These are phyloP conservation scores for Mesocentrotus franciscanus DNA, from an alignment of 53 echinoderm and acorn worm genomes.

Conservation along the genomic window DNA sequence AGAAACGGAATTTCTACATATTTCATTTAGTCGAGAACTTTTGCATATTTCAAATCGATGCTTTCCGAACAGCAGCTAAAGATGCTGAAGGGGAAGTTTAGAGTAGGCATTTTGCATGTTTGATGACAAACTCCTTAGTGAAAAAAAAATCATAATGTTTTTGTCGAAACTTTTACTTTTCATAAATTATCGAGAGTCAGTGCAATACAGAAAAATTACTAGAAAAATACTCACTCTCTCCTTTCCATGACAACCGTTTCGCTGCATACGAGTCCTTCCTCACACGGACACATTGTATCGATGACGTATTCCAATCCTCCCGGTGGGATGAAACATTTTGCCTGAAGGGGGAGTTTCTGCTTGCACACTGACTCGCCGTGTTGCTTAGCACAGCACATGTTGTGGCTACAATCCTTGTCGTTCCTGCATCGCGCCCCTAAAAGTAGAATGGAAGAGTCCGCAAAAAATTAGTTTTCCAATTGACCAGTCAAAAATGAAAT, in stretches of 20 bases:
- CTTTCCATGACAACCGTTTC: constrained; percentile 65
- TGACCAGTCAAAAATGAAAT: background rate
- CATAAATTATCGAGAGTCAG: too few species aligned
- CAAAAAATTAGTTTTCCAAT: background rate
- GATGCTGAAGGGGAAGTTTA: too few species aligned
- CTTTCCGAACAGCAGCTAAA: too few species aligned
- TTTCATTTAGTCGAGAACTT: too few species aligned
- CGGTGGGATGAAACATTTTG: constrained; percentile 93
- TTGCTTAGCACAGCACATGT: constrained; percentile 94
- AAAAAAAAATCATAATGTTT: too few species aligned
- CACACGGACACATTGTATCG: constrained; percentile 95
- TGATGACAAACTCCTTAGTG: too few species aligned
- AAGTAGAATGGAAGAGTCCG: constrained; percentile 47
- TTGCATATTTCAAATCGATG: too few species aligned
- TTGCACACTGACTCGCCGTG: constrained; percentile 99
- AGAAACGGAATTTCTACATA: background rate
- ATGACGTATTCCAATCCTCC: constrained; percentile 94
- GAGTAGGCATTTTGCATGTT: too few species aligned
- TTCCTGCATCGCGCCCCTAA: constrained; percentile 91
- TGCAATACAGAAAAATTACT: background rate
- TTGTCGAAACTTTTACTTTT: too few species aligned
- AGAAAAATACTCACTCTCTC: constrained; percentile 74
- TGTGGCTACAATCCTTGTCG: constrained; percentile 85
- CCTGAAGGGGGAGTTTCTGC: constrained; percentile 77
- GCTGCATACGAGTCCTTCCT: constrained; percentile 88